Evolutionary conservation across 2,113 vertebrate genomes (phyloP), one percentile per base, ranked within the genome.

Genomic region (Tetrax tetrax): DNA sequence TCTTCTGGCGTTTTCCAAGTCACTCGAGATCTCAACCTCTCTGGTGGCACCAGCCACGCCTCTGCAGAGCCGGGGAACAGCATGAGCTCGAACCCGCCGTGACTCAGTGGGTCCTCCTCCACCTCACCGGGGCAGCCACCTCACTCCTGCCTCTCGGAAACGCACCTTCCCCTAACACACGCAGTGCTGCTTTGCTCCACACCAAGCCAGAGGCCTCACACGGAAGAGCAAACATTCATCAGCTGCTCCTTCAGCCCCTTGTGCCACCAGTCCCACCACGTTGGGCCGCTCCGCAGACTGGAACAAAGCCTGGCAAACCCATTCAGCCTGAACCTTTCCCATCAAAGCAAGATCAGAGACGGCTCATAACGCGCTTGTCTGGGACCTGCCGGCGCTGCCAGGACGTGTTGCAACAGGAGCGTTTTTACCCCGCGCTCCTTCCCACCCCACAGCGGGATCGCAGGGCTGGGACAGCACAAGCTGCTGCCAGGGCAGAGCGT

Each of bases 31-130:
- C 54, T 50, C 13, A 20, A 6, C 33, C 4, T 60, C 48, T 14
- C 53, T 3, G 35, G 37, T 27, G 53, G 47, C 82, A 82, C 51
- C 19, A 5, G 41, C n/a, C 35, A 63, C 64, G 37, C 71, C 80
- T 38, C n/a, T 21, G 33, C 1, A 0, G 75, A 41, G 53, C 60
- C 1, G 1, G 31, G 31, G 50, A 71, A 50, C 1, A 1, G 60
- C 3, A 0, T 1, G 6, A 43, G 25, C 48, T 41, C 1, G 1
- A 77, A 50, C n/a, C 35, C 1, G 2, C 27, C 2, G 0, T 45
- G 74, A 59, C 66, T 66, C 82, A 33, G 23, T 7, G 25, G 14
- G 21, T 38, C 64, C 57, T 45, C 2, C 2, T 10, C 48, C 27
- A 41, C 47, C 41, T 35, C 54, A 12, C 21, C 3, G 1, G 12